Percentiles rank a stretch among this genome's conserved stretches.
Evolutionary conservation across 1,140 invertebrate genomes (phyloP).

Genomic region (Drosophila kurseongensis): DNA sequence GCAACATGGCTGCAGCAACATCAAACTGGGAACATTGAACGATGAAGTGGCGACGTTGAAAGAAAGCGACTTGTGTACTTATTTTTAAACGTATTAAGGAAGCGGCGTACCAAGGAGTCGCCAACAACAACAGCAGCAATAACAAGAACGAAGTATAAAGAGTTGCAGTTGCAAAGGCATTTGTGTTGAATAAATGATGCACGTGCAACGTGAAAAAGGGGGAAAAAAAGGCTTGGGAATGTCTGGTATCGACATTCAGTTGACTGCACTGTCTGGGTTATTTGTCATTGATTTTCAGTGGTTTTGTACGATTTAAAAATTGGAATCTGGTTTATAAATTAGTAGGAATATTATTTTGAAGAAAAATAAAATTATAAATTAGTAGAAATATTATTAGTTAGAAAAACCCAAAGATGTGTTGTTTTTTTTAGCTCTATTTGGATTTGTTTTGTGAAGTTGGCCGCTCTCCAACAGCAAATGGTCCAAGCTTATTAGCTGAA

Average conservation of each 20-base stretch:
- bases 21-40: slow-evolving; percentile 59
- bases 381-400: too few relatives aligned
- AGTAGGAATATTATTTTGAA: too few relatives aligned
- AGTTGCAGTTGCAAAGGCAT: slow-evolving; percentile 27
- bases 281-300: background rate
- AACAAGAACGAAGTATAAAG: slow-evolving; percentile 8
- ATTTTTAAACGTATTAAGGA: slow-evolving; percentile 80
- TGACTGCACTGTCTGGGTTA: slow-evolving; percentile 1
- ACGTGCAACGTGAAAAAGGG: slow-evolving; percentile 10
- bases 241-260: slow-evolving; percentile 34
- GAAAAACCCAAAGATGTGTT: too few relatives aligned
- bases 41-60: slow-evolving; percentile 50
- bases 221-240: background rate
- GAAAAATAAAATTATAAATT: too few relatives aligned
- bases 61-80: slow-evolving; percentile 56
- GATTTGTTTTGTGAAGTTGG: background rate
- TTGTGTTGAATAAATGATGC: slow-evolving; percentile 64
- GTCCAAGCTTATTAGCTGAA: slow-evolving; percentile 5
- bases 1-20: slow-evolving; percentile 2
- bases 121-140: slow-evolving; percentile 1
- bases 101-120: slow-evolving; percentile 45
- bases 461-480: background rate
- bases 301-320: background rate
- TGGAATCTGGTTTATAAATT: too few relatives aligned
- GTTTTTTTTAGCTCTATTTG: too few relatives aligned